A percentile compares a stretch with the other conserved stretches of the same genome.
Conservation (phyloP, 2,888 invertebrate genomes). For the Sesia apiformis region DNA sequence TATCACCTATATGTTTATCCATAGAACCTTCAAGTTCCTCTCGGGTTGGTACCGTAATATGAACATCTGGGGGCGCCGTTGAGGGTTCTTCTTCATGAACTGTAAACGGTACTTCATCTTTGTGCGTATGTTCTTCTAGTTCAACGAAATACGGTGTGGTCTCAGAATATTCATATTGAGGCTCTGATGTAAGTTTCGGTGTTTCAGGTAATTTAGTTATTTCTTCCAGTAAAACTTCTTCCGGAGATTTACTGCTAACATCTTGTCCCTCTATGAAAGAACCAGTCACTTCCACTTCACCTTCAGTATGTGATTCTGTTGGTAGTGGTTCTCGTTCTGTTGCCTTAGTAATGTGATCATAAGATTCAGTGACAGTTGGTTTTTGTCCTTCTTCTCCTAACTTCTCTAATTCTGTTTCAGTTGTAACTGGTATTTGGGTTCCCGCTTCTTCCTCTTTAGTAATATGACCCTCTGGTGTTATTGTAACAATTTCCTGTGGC, state of each 20-base stretch:
- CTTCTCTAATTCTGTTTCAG: background rate
- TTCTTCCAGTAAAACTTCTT: background rate
- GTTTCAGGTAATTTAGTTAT: background rate
- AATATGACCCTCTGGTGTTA: background rate
- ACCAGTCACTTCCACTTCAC: background rate
- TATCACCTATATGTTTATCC: background rate
- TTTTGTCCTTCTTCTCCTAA: background rate
- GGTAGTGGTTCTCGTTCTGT: conserved; percentile 4
- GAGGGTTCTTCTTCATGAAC: background rate
- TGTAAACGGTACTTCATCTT: conserved; percentile 9
- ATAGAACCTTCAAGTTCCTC: background rate
- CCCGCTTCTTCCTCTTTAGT: background rate
- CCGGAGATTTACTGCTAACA: background rate
- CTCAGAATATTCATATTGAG: conserved; percentile 4
- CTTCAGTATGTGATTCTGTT: background rate
- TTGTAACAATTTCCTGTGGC: background rate
- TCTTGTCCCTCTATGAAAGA: background rate
- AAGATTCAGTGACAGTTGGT: conserved; percentile 5
- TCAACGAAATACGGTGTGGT: conserved; percentile 43
- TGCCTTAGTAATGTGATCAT: conserved; percentile 8
- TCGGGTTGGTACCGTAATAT: background rate
- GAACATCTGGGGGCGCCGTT: background rate
- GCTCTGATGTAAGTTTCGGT: background rate
- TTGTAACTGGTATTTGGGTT: background rate
- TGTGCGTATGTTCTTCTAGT: conserved; percentile 47